Evolutionary conservation across 1,140 invertebrate species (phyloP).

Genomic region (Oscheius sp.): DNA sequence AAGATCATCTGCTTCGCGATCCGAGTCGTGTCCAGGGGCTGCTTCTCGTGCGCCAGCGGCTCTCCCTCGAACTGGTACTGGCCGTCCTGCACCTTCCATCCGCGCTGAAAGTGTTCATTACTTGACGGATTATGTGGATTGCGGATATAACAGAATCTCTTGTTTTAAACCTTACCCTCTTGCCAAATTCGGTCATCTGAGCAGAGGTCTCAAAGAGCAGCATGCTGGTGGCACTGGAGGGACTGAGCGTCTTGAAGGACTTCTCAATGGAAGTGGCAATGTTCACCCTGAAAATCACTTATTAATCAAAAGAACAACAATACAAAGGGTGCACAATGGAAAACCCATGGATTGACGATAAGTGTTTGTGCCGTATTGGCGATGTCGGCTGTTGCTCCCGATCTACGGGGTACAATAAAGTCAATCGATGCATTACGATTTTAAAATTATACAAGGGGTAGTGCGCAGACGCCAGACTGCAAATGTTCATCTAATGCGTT

Average conservation of each 20-base stretch:
- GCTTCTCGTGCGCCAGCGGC: conserved; percentile 72
- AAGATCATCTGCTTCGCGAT: conserved; percentile 88
- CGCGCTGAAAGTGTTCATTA: conserved; percentile 64
- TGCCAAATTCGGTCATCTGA: conserved; percentile 76
- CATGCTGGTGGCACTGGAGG: conserved; percentile 82
- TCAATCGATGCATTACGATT: too few relatives aligned
- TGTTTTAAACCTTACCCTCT: conserved; percentile 63
- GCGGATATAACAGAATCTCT: conserved; percentile 3
- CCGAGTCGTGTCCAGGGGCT: conserved; percentile 79
- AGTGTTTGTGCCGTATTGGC: too few relatives aligned
- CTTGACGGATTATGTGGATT: neutral
- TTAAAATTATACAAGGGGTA: too few relatives aligned
- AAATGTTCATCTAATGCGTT: too few relatives aligned
- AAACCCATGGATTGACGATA: too few relatives aligned
- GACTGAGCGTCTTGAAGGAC: conserved; percentile 84
- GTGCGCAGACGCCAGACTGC: too few relatives aligned
- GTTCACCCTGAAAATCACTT: conserved; percentile 70
- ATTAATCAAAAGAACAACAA: conserved; percentile 7
- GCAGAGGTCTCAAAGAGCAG: conserved; percentile 76
- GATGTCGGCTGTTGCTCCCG: too few relatives aligned
- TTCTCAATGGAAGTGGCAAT: conserved; percentile 94
- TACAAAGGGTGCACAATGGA: too few relatives aligned
- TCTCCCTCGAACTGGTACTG: conserved; percentile 75
- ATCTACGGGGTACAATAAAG: too few relatives aligned
- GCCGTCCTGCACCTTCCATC: conserved; percentile 76